Conservation (phyloP, 2,888 invertebrate genomes). For the Apodemia zela region DNA sequence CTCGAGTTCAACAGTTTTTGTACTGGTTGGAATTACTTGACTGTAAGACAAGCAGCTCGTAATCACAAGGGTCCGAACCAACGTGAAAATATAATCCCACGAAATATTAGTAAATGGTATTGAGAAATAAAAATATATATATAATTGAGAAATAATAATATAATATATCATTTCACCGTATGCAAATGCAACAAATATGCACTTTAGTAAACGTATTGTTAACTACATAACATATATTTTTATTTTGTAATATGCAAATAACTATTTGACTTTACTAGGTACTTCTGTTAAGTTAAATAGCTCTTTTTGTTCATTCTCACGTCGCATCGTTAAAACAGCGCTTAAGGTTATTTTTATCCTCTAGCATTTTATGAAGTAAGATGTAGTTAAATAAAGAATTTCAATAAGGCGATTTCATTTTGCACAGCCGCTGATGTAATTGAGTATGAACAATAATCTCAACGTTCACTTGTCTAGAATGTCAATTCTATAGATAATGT, state of each 20-base stretch:
- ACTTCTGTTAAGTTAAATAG: not conserved
- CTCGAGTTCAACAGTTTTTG: no score
- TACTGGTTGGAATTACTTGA: no score
- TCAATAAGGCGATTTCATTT: not conserved
- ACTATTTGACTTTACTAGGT: not conserved
- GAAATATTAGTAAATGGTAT: not conserved
- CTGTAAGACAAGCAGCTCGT: no score
- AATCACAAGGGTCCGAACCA: no score
- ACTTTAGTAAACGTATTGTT: not conserved
- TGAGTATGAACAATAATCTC: constrained; percentile 1
- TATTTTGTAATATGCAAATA: not conserved
- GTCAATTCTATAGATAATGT: not conserved
- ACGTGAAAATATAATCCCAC: no score
- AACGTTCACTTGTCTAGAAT: not conserved
- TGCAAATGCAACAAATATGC: not conserved
- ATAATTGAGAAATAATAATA: no score
- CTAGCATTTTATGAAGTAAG: not conserved
- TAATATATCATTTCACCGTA: not conserved
- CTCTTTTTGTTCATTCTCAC: not conserved
- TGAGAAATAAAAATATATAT: not conserved
- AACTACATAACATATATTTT: not conserved
- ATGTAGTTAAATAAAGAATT: constrained; percentile 6
- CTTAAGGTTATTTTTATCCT: constrained; percentile 6
- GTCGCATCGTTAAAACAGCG: constrained; percentile 1
- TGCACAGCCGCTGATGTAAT: not conserved